phyloP scores from a whole-genome alignment of 2,797 vertebrate genomes.

The Hafferia zeledoni region DNA sequence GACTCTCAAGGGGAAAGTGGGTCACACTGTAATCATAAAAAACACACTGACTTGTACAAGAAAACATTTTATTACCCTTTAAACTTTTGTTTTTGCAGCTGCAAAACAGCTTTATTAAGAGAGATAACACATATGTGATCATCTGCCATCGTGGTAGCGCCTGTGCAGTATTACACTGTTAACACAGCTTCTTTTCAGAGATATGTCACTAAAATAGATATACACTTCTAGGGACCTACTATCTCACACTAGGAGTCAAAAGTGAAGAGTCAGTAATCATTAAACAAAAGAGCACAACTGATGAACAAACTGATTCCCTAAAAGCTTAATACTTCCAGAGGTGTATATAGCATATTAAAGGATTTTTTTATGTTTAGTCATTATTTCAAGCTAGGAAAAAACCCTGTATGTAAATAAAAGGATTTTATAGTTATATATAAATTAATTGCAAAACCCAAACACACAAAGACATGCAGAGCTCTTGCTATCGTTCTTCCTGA shows the following conservation, averaged over 20 bases:
- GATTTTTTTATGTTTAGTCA: background rate
- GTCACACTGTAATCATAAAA: conserved; percentile 57
- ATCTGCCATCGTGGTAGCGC: background rate
- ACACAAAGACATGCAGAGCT: background rate
- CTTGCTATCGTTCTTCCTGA: background rate
- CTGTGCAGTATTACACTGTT: background rate
- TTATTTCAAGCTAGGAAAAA: background rate
- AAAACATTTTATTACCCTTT: conserved; percentile 67
- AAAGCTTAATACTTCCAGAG: background rate
- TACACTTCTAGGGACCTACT: background rate
- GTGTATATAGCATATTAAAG: background rate
- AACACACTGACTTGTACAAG: conserved; percentile 47
- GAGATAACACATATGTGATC: conserved; percentile 50
- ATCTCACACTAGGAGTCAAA: background rate
- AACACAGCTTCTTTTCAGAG: background rate
- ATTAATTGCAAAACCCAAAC: background rate
- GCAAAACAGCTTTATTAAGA: conserved; percentile 57
- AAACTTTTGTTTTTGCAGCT: conserved; percentile 68
- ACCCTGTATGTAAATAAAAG: background rate
- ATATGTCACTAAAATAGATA: background rate
- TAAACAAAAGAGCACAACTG: background rate
- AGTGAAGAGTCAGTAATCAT: background rate
- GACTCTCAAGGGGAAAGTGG: conserved; percentile 31
- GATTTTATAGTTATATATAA: background rate
- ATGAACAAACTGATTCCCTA: background rate